These are phyloP conservation scores for Endomychus coccineus DNA, from an alignment of 2,888 invertebrate species.

Conservation along the genomic window DNA sequence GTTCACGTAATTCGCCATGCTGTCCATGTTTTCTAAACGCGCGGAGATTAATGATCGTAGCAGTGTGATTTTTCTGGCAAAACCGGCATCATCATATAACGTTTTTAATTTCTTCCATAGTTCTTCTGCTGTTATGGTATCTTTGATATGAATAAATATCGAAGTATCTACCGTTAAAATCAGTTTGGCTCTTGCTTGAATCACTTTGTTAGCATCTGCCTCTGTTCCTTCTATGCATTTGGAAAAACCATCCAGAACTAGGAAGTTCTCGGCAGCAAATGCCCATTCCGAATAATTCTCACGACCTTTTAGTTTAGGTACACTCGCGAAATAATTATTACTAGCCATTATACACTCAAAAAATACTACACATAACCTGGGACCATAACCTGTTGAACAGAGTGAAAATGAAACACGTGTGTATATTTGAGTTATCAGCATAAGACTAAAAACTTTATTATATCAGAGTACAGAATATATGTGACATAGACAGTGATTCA, in stretches of 20 bases:
- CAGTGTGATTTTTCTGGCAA: conserved; percentile 26
- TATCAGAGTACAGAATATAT: no score
- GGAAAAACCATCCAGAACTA: conserved; percentile 34
- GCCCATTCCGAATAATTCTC: conserved; percentile 23
- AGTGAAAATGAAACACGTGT: no score
- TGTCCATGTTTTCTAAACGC: conserved; percentile 25
- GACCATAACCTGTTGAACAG: no score
- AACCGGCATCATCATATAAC: conserved; percentile 27
- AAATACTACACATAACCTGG: no score
- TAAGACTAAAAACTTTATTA: no score
- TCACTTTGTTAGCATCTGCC: conserved; percentile 14
- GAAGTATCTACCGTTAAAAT: conserved; percentile 25
- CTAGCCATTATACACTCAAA: no score
- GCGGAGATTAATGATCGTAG: conserved; percentile 25
- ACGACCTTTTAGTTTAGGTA: conserved; percentile 2
- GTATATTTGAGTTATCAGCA: no score
- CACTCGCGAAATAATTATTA: not conserved
- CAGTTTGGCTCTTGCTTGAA: conserved; percentile 26
- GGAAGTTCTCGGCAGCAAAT: conserved; percentile 26
- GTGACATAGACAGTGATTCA: no score
- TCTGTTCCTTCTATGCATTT: conserved; percentile 11
- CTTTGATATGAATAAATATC: conserved; percentile 24
- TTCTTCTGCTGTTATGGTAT: conserved; percentile 20
- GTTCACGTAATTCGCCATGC: conserved; percentile 28
- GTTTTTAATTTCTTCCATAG: conserved; percentile 25